phyloP scores from a whole-genome alignment of 2,797 vertebrate species.

The Gymnoscopelus microlampas region DNA sequence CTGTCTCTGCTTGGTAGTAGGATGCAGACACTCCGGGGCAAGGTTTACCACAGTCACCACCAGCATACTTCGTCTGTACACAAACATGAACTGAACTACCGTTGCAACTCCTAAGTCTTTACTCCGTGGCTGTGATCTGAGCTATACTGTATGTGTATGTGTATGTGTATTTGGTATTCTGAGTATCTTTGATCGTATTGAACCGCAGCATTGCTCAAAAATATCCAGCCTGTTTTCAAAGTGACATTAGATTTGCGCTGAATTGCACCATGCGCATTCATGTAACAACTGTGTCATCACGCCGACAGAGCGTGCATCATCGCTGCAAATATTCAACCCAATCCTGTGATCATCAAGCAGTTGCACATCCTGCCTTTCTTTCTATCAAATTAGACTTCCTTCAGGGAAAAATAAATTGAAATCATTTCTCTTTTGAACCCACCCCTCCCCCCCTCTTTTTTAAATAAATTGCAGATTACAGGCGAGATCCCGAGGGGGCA shows the following conservation, averaged over 20 bases:
- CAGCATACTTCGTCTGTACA: too few relatives aligned
- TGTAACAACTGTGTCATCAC: background rate
- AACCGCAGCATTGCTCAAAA: too few relatives aligned
- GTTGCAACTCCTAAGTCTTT: too few relatives aligned
- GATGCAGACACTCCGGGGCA: slow-evolving; percentile 37
- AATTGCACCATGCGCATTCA: too few relatives aligned
- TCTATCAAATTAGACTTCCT: slow-evolving; percentile 72
- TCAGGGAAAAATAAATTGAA: slow-evolving; percentile 72
- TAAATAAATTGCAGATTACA: slow-evolving; percentile 72
- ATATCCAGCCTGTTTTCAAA: too few relatives aligned
- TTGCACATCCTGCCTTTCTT: slow-evolving; percentile 57
- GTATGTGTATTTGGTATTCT: too few relatives aligned
- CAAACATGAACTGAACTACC: too few relatives aligned
- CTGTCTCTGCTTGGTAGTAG: background rate
- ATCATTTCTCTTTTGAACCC: slow-evolving; percentile 32
- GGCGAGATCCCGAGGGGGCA: slow-evolving; percentile 57
- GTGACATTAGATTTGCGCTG: too few relatives aligned
- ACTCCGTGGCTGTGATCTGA: too few relatives aligned
- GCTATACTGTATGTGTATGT: too few relatives aligned
- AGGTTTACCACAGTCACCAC: slow-evolving; percentile 33
- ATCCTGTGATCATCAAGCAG: slow-evolving; percentile 27
- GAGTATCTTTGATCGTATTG: too few relatives aligned
- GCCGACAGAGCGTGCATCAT: slow-evolving; percentile 14
- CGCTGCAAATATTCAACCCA: slow-evolving; percentile 6
- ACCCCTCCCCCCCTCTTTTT: slow-evolving; percentile 36